Base-by-base conservation (phyloP, 2,797 vertebrate species). In the Argentina silus region DNA sequence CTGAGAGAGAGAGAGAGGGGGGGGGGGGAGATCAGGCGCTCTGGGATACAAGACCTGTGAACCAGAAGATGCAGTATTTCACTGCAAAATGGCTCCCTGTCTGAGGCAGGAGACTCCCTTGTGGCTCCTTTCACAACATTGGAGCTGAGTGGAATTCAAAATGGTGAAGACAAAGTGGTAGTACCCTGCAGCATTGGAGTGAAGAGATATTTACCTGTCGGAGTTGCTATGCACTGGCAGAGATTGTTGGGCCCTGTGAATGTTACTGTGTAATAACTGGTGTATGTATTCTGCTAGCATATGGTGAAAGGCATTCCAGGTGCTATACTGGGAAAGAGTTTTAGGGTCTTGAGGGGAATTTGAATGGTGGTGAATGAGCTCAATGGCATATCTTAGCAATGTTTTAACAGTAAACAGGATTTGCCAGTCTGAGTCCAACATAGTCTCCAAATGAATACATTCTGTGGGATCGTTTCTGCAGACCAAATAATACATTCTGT, bases 81-180 rank as follows among this genome's bases (percentile, higher is more conserved):
- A 62, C 77, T 83, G 78, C 75, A 84, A 88, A 90, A 89, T 85
- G 88, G 81, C 82, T 85, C 43, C 78, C 19, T 7, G 75, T 78
- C 67, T 80, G 65, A 74, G 73, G 55, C 64, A 61, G 78, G 72
- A 74, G 45, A 60, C 80, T 67, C 78, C 70, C 67, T 21, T 21
- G 83, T 53, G 78, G 72, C 75, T 72, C 60, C 70, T 81, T 77
- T 81, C 15, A 73, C 70, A 67, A 81, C 72, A 55, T 53, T 67
- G 74, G 55, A 67, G 50, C 72, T 56, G 77, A 82, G 75, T 43
- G 44, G 75, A 84, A 79, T 75, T 70, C 72, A 83, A 87, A 78
- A 85, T 87, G 80, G 67, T 77, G 81, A 80, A 21, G 51, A 21
- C 11, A 55, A 42, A 72, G 68, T 15, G 59, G 14, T 15, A 17